Evolutionary conservation across 2,797 vertebrate species (phyloP), one percentile per base, ranked within the genome.

Genomic region (Chelonia mydas): DNA sequence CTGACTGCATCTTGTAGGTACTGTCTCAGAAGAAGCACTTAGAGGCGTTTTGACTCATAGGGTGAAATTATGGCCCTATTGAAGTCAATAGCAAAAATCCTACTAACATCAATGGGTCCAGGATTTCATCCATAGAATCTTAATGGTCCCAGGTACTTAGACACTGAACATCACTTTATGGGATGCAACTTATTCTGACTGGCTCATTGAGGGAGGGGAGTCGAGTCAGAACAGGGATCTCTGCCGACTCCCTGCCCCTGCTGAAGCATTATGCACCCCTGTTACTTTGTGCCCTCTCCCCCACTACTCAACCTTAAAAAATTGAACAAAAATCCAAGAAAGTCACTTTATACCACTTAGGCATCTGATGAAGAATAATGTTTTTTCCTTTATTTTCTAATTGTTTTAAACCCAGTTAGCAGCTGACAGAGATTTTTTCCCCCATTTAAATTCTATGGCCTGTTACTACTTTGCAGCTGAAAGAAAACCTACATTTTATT

Each of bases 391-490:
- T 11, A 57, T 77, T 89, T 37, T 89, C 33, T 82, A 86, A 13
- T 49, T 27, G 72, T 95, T 96, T 85, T 90, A 89, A 59, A 92
- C 90, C 87, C 47, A 47, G 74, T 76, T 96, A 79, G 83, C 88
- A 93, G 68, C 50, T 84, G 50, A 91, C 90, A 94, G 76, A 59
- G 79, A 54, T 95, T 82, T 86, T 4, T 87, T 87, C 81, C 51
- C 19, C 76, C 94, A 92, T 89, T 95, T 97, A 97, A 96, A 96
- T 97, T 97, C 96, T 95, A 96, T 93, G 89, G n/a, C 55, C 81
- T 81, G 88, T 68, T 68, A 54, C 59, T 92, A 74, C 81, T 96
- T 91, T 93, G 68, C 31, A 90, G 93, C 89, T 94, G 86, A 77
- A 95, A 45, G 84, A 95, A 95, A 94, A 94, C 79, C 76, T 84